Percentiles rank a stretch among this genome's conserved stretches.
Conservation (phyloP, 2,797 vertebrate species). For the Lepilemur septentrionalis region DNA sequence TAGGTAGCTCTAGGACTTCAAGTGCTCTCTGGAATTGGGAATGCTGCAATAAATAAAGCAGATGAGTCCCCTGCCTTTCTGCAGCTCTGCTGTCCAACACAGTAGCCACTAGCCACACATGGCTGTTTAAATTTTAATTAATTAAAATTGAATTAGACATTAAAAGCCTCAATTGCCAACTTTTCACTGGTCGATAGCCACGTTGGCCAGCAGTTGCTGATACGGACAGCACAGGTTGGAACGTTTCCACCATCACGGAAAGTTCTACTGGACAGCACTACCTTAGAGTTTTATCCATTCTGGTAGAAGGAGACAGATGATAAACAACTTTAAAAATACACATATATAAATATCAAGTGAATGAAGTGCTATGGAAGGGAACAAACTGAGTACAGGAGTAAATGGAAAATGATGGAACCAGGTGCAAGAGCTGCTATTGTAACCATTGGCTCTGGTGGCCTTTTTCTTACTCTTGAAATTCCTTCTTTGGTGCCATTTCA, state of each 20-base stretch:
- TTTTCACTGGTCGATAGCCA: neutral
- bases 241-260: neutral
- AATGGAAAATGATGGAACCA: neutral
- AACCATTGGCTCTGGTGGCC: neutral
- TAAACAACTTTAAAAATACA: neutral
- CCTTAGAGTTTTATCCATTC: neutral
- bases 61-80: neutral
- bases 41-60: neutral
- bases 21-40: neutral
- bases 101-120: neutral
- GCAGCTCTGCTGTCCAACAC: neutral
- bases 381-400: neutral
- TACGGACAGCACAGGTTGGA: neutral
- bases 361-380: neutral
- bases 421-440: rapidly evolving
- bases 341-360: neutral
- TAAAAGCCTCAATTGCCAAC: neutral
- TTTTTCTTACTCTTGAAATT: neutral
- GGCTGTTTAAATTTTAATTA: neutral
- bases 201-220: neutral
- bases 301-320: neutral
- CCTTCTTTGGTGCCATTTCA: neutral
- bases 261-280: neutral
- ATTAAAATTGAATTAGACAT: neutral
- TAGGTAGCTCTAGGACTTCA: neutral